Percentiles rank a stretch among this genome's conserved stretches.
These are phyloP conservation scores for Drosophila truncata DNA, from an alignment of 1,140 invertebrate species.

Conservation along the genomic window DNA sequence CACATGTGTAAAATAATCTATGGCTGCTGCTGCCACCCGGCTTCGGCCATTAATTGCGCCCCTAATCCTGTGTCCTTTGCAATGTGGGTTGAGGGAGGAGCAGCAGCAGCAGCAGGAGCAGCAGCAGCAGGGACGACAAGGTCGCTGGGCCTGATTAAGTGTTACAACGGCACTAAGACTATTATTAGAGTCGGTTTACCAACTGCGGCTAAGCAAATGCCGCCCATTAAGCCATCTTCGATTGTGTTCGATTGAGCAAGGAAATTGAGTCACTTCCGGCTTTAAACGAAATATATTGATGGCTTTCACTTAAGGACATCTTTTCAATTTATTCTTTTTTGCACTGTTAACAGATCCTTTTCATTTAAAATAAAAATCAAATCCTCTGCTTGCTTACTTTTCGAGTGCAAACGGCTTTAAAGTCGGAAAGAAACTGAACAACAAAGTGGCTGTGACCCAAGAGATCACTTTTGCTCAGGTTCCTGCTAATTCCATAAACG, in stretches of 20 bases:
- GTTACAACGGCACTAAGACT: slow-evolving; percentile 38
- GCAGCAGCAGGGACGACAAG: slow-evolving; percentile 9
- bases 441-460: not conserved
- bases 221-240: slow-evolving; percentile 22
- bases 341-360: not conserved
- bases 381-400: not conserved
- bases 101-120: not conserved
- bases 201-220: slow-evolving; percentile 30
- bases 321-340: not conserved
- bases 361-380: not conserved
- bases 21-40: slow-evolving; percentile 20
- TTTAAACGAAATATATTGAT: not conserved
- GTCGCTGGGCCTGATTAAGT: slow-evolving; percentile 47
- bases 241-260: not conserved
- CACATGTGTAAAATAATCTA: slow-evolving; percentile 41
- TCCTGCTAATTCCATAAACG: slow-evolving; percentile 54
- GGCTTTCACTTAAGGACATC: not conserved
- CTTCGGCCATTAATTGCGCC: slow-evolving; percentile 50
- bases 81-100: slow-evolving; percentile 23
- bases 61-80: slow-evolving; percentile 50
- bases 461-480: not conserved
- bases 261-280: slow-evolving; percentile 2
- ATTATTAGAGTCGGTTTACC: slow-evolving; percentile 42
- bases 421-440: slow-evolving; percentile 27
- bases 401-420: slow-evolving; percentile 4